phyloP scores from a whole-genome alignment of 1,140 invertebrate genomes.

The Pachyrhynchus sulphureomaculatus region DNA sequence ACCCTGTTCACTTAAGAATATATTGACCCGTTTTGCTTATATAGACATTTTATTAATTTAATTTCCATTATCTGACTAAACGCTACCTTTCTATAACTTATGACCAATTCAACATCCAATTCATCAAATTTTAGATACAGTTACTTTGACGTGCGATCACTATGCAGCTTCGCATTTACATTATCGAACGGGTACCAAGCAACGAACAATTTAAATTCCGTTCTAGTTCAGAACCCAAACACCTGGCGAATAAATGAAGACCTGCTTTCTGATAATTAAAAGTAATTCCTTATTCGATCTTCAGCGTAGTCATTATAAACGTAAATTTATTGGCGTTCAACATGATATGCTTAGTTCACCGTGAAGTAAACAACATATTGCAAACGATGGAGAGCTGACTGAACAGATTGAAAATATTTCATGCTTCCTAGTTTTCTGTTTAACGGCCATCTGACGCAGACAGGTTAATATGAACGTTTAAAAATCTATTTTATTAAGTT shows the following conservation, averaged over 20 bases:
- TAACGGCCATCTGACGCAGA: neutral
- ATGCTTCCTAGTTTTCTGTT: constrained; percentile 21
- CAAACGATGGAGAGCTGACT: constrained; percentile 3
- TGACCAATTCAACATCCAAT: too few relatives aligned
- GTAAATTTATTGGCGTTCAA: constrained; percentile 4
- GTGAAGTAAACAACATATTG: constrained; percentile 27
- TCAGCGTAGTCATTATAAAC: constrained; percentile 4
- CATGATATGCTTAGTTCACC: constrained; percentile 5
- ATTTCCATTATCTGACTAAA: too few relatives aligned
- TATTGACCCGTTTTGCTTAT: too few relatives aligned
- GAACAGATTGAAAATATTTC: constrained; percentile 21
- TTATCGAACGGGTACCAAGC: too few relatives aligned
- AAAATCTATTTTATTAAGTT: neutral
- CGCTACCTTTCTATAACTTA: too few relatives aligned
- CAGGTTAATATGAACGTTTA: neutral
- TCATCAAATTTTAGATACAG: neutral
- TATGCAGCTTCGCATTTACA: neutral
- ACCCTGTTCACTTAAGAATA: too few relatives aligned
- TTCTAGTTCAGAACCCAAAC: neutral
- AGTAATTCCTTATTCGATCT: constrained; percentile 11
- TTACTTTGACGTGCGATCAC: neutral
- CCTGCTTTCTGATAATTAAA: constrained; percentile 18
- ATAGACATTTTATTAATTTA: too few relatives aligned
- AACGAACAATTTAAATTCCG: neutral
- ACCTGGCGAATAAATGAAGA: constrained; percentile 19